Evolutionary conservation across 2,888 invertebrate species (phyloP).

Genomic region (Microctonus brassicae): DNA sequence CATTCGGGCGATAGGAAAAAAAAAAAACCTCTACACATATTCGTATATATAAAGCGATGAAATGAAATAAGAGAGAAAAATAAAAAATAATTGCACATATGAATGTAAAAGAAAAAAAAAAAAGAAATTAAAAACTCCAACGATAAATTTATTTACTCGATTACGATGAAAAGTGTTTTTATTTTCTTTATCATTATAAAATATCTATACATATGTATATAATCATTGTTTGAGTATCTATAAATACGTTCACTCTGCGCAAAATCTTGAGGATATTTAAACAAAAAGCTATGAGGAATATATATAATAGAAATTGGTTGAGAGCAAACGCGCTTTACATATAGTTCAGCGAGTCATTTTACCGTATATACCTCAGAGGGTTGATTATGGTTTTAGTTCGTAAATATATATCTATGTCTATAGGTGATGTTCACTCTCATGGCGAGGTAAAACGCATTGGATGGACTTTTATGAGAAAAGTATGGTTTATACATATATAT

Average conservation of each 20-base stretch:
- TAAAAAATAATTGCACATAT: not conserved
- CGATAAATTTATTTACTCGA: too few relatives aligned
- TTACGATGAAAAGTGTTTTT: too few relatives aligned
- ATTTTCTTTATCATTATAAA: too few relatives aligned
- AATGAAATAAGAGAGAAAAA: slow-evolving; percentile 14
- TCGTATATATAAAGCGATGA: slow-evolving; percentile 4
- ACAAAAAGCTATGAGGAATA: too few relatives aligned
- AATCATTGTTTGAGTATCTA: too few relatives aligned
- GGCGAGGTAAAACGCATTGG: slow-evolving; percentile 10
- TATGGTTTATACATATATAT: not conserved
- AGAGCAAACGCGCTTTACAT: too few relatives aligned
- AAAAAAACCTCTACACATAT: slow-evolving; percentile 13
- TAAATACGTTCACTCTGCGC: too few relatives aligned
- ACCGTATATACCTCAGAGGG: slow-evolving; percentile 20
- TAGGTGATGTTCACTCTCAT: not conserved
- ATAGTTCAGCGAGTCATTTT: too few relatives aligned
- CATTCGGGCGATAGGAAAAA: slow-evolving; percentile 48
- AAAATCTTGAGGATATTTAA: too few relatives aligned
- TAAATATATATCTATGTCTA: slow-evolving; percentile 40
- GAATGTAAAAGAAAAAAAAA: slow-evolving; percentile 16
- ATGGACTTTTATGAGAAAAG: slow-evolving; percentile 43
- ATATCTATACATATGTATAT: too few relatives aligned
- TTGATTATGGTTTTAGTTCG: slow-evolving; percentile 42
- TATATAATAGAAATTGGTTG: too few relatives aligned
- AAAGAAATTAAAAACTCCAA: too few relatives aligned